A percentile compares a stretch with the other conserved stretches of the same genome.
phyloP scores from a whole-genome alignment of 2,113 vertebrate genomes.

The Etia nguti region DNA sequence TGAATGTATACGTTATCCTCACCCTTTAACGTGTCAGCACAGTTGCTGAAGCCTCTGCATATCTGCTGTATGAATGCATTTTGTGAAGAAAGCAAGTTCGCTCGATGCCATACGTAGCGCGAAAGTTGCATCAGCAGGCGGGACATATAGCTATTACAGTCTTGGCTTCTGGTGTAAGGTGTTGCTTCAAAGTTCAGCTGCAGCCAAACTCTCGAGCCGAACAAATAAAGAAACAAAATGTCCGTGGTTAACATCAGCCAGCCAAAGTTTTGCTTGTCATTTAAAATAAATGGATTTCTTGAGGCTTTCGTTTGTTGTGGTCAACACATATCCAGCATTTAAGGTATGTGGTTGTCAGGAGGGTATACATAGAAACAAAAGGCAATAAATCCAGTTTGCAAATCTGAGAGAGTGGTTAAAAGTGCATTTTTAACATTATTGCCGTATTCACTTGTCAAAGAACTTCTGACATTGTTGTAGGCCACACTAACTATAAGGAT shows the following conservation, averaged over 20 bases:
- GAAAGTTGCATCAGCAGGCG: not conserved
- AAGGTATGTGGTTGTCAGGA: not conserved
- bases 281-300: constrained; percentile 17
- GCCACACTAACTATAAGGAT: not conserved
- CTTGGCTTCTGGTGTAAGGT: not conserved
- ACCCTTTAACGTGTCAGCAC: not conserved
- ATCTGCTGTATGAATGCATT: not conserved
- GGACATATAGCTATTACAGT: not conserved
- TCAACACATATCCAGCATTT: not conserved
- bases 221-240: constrained; percentile 6
- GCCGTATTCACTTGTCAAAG: not conserved
- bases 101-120: not conserved
- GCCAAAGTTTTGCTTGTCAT: constrained; percentile 12
- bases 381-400: not conserved
- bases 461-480: not conserved
- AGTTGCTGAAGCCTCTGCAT: not conserved
- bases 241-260: not conserved
- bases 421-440: not conserved
- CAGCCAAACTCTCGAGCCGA: not conserved
- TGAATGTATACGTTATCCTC: constrained; percentile 30
- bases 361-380: not conserved
- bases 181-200: not conserved
- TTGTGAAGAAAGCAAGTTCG: not conserved
- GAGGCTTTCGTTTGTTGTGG: not conserved
- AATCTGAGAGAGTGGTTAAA: not conserved